phyloP scores from a whole-genome alignment of 2,888 invertebrate species.

The Strigamia transsilvanica region DNA sequence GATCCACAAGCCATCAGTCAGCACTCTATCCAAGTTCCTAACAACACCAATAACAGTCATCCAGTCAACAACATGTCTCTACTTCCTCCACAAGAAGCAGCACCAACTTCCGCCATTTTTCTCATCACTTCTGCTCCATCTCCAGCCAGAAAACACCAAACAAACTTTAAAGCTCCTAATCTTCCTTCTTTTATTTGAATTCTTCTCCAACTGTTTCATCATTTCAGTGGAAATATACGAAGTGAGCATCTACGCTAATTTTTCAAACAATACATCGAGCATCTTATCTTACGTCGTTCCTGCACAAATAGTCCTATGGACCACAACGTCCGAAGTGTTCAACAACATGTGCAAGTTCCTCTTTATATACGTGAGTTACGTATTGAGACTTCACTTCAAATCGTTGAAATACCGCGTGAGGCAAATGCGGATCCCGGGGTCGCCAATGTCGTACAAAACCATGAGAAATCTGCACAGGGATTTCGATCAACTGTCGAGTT shows the following conservation, averaged over 20 bases:
- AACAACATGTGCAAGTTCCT: not conserved
- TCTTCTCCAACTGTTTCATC: not conserved
- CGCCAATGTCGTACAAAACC: no score
- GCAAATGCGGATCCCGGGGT: not conserved
- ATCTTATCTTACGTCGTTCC: not conserved
- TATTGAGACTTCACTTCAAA: not conserved
- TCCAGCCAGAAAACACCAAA: not conserved
- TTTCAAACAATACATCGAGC: not conserved
- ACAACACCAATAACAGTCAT: not conserved
- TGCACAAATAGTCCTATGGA: not conserved
- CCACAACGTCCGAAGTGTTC: not conserved
- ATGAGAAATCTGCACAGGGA: not conserved
- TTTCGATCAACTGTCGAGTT: not conserved
- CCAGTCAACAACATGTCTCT: not conserved
- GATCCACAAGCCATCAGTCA: not conserved
- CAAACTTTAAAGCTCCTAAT: not conserved
- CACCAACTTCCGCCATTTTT: not conserved
- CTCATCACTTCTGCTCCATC: not conserved
- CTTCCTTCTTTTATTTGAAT: not conserved
- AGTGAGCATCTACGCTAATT: not conserved
- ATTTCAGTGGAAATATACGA: not conserved
- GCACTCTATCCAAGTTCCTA: not conserved
- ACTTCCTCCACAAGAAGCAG: not conserved
- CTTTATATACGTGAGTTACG: not conserved
- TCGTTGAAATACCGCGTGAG: not conserved